Base-by-base conservation (phyloP, 2,113 vertebrate species). In the Arvicanthis niloticus region DNA sequence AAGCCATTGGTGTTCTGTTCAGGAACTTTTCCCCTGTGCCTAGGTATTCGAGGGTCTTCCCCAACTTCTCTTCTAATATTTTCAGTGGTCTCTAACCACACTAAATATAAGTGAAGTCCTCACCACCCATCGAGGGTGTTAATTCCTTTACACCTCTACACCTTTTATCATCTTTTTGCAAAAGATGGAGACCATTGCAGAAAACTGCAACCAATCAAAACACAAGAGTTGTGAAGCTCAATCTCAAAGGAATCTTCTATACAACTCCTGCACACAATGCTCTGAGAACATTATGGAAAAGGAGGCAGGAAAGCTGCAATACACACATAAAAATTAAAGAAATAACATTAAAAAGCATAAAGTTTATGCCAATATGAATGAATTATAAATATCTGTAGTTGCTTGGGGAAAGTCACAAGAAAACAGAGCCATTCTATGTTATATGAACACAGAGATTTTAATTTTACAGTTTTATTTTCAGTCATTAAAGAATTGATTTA, bases 381-480 rank as follows among this genome's bases (percentile, higher is more conserved):
- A 94, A 90, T 42, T 81, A 3, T 87, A 42, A 94, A 62, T 72
- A 72, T 7, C 51, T 88, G 40, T 40, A 58, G 2, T 21, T 94
- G 12, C 13, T 62, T 53, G 34, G 3, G 7, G 2, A 12, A 81
- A 67, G 48, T 31, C 17, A 29, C 56, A 75, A 72, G n/a, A 67
- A 91, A 93, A 1, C 76, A 88, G 21, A 5, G 1, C 92, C 88
- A 76, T 70, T 17, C 3, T 91, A 88, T 85, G 87, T 22, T 86
- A 72, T 72, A 73, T 15, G 72, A 29, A 96, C 37, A 91, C 16
- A 8, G 21, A 96, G 65, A 53, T 2, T 87, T 58, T 91, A 94
- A 85, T 62, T 92, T 88, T 86, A 60, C 9, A 78, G 75, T 51
- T 86, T 90, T 21, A 42, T 70, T 95, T 96, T 91, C 0, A 85